A percentile compares a stretch with the other conserved stretches of the same genome.
phyloP scores from a whole-genome alignment of 1,140 invertebrate species.

The Trinorchestia longiramus region DNA sequence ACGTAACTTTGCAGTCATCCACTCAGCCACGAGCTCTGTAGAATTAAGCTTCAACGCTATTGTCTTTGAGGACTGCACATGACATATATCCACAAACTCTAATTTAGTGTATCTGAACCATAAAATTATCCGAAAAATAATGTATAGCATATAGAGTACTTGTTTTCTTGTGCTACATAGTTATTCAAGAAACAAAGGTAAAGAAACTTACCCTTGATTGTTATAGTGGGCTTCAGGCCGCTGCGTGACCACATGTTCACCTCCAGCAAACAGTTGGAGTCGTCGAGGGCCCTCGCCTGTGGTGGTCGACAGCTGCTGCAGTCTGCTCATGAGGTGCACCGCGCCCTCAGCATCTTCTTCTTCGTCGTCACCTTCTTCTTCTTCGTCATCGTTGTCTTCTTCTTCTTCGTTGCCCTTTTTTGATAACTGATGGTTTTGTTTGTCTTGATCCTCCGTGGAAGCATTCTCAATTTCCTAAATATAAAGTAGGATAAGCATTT shows the following conservation, averaged over 20 bases:
- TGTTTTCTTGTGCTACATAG: too few relatives aligned
- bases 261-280: not conserved
- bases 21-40: too few relatives aligned
- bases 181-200: too few relatives aligned
- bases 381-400: not conserved
- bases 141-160: too few relatives aligned
- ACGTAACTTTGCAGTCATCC: too few relatives aligned
- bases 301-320: not conserved
- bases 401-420: not conserved
- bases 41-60: too few relatives aligned
- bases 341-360: slow-evolving; percentile 61
- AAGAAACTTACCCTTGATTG: not conserved
- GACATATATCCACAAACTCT: too few relatives aligned
- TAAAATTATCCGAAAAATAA: too few relatives aligned
- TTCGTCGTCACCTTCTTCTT: slow-evolving; percentile 24
- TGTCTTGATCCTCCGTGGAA: not conserved
- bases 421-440: not conserved
- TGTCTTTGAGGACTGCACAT: too few relatives aligned
- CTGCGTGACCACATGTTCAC: slow-evolving; percentile 12
- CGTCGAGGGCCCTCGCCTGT: not conserved
- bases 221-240: slow-evolving; percentile 1
- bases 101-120: too few relatives aligned
- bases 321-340: slow-evolving; percentile 55
- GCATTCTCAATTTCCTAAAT: not conserved
- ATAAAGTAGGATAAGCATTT: not conserved